Base-by-base conservation (phyloP, 2,113 vertebrate genomes). In the human (Homo sapiens) region DNA sequence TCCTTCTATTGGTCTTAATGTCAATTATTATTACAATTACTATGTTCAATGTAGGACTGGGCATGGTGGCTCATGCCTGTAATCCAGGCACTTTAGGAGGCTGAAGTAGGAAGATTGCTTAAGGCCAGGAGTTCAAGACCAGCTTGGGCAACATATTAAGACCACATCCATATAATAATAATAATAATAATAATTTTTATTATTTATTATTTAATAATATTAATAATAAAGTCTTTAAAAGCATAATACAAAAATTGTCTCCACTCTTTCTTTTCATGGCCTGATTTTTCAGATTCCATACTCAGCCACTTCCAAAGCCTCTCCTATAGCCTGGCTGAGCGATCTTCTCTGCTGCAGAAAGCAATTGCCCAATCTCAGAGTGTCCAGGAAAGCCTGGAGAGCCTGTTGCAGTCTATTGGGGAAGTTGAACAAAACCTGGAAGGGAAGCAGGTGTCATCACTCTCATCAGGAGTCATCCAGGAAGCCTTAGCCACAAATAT, bases 351-450 rank as follows among this genome's bases (percentile, higher is more conserved):
- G 97, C 99, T 99, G 87, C 99, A 99, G 98, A 99, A 99, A 68
- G 99, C 99, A 40, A 99, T 99, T 3, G 99, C 99, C 25, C 99
- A 99, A 97, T 99, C 99, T 3, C 99, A 99, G 98, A 99, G 99
- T 0, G 99, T 99, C 55, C 99, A 99, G 97, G 99, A 99, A 98
- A 99, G 99, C 14, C 98, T 99, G 93, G 99, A 99, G 97, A 99
- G 98, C 94, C 99, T 99, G 91, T 97, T 99, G 0, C 98, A 99
- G 92, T 99, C 99, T 7, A 98, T 99, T 93, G 98, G 99, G 40
- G 98, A 99, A 68, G 99, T 99, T 25, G 98, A 99, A 91, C 98
- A 98, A 96, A 98, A 75, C 45, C 90, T 99, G 68, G 97, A 98
- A 75, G 92, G 80, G 10, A 98, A 99, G 1, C 99, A 98, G 43